A percentile compares a stretch with the other conserved stretches of the same genome.
phyloP scores from a whole-genome alignment of 1,140 invertebrate species.

The Brachionus koreanus region DNA sequence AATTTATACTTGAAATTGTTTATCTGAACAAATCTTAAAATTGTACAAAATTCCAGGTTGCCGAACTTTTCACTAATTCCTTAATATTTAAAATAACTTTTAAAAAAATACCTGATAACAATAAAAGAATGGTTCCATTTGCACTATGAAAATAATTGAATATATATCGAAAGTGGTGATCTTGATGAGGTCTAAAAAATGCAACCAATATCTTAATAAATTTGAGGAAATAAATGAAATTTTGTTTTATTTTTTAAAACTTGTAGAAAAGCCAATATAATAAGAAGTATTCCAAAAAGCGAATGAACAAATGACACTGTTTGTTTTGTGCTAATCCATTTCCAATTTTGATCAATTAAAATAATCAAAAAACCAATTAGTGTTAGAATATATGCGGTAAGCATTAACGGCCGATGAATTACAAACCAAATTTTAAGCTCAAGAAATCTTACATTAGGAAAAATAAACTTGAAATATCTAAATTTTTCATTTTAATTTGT shows the following conservation, averaged over 20 bases:
- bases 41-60: no score
- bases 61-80: background rate
- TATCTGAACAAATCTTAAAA: no score
- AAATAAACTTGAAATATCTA: slow-evolving; percentile 34
- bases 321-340: background rate
- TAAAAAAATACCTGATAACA: background rate
- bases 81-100: background rate
- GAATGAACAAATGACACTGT: slow-evolving; percentile 19
- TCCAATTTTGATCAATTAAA: slow-evolving; percentile 33
- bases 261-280: background rate
- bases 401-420: slow-evolving; percentile 31
- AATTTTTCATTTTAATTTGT: background rate
- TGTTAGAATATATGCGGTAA: background rate
- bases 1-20: no score
- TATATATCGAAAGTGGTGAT: background rate
- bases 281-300: background rate
- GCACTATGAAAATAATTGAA: slow-evolving; percentile 29
- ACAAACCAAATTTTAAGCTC: slow-evolving; percentile 39
- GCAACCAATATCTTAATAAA: slow-evolving; percentile 1
- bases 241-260: background rate
- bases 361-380: slow-evolving; percentile 22
- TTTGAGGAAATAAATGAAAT: background rate
- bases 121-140: background rate
- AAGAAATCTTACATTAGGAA: slow-evolving; percentile 30
- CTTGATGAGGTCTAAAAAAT: slow-evolving; percentile 26